These are phyloP conservation scores for Drosophila orosa DNA, from an alignment of 1,140 invertebrate species.

Conservation along the genomic window DNA sequence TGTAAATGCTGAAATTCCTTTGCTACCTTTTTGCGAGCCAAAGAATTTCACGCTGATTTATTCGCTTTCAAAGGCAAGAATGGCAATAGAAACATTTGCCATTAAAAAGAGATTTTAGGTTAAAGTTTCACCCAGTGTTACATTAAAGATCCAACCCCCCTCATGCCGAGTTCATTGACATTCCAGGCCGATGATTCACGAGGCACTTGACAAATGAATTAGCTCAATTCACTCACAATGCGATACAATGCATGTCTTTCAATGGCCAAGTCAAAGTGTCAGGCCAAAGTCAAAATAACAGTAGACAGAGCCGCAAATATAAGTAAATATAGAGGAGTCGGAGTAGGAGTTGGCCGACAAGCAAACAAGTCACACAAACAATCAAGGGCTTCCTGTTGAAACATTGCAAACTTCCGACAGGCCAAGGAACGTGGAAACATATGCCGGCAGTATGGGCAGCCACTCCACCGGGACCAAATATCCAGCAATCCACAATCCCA, in stretches of 20 bases:
- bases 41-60: constrained; percentile 80
- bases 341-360: constrained; percentile 27
- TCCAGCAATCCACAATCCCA: constrained; percentile 17
- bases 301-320: constrained; percentile 45
- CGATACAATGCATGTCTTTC: constrained; percentile 73
- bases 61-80: constrained; percentile 39
- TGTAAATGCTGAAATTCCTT: constrained; percentile 57
- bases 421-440: constrained; percentile 68
- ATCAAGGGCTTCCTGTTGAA: constrained; percentile 78
- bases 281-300: constrained; percentile 76
- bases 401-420: constrained; percentile 81
- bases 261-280: constrained; percentile 78
- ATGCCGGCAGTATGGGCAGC: constrained; percentile 69
- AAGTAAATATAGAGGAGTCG: constrained; percentile 27
- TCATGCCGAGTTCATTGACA: constrained; percentile 38
- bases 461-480: constrained; percentile 17
- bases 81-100: constrained; percentile 10
- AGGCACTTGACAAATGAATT: constrained; percentile 79
- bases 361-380: constrained; percentile 64
- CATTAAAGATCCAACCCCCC: constrained; percentile 1
- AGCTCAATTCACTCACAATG: constrained; percentile 64
- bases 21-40: constrained; percentile 42
- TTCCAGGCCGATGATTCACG: constrained; percentile 63
- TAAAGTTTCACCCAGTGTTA: background rate
- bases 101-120: constrained; percentile 21